A percentile compares a stretch with the other conserved stretches of the same genome.
These are phyloP conservation scores for Campaea margaritaria DNA, from an alignment of 2,888 invertebrate species.

Conservation along the genomic window DNA sequence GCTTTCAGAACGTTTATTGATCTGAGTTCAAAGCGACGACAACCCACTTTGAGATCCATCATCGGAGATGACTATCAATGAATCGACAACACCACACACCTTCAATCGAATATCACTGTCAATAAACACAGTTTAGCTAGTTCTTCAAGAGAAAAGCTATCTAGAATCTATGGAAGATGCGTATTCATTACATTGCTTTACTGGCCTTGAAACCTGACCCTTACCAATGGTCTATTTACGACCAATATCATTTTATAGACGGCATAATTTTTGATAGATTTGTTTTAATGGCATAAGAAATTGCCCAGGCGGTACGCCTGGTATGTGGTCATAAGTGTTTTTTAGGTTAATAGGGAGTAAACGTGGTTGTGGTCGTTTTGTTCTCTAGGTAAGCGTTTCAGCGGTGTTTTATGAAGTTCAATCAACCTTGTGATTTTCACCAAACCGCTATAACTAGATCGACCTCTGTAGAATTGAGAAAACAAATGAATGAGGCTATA, in stretches of 20 bases:
- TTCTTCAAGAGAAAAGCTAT: too few relatives aligned
- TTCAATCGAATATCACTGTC: background rate
- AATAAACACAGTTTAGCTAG: slow-evolving; percentile 26
- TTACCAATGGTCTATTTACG: slow-evolving; percentile 45
- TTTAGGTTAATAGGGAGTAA: slow-evolving; percentile 8
- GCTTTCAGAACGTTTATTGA: background rate
- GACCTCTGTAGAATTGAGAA: too few relatives aligned
- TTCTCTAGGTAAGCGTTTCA: too few relatives aligned
- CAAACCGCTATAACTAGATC: too few relatives aligned
- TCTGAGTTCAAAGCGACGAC: background rate
- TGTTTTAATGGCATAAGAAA: slow-evolving; percentile 42
- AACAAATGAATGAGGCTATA: too few relatives aligned
- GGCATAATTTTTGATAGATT: slow-evolving; percentile 50
- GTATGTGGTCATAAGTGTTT: slow-evolving; percentile 7
- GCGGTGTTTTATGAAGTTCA: too few relatives aligned
- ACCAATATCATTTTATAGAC: slow-evolving; percentile 47
- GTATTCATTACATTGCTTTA: slow-evolving; percentile 7
- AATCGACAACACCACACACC: background rate
- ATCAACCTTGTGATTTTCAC: too few relatives aligned
- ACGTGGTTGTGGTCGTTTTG: background rate
- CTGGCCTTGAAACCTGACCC: slow-evolving; percentile 27
- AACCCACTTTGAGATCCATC: background rate
- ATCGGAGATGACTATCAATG: background rate
- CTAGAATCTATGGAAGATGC: too few relatives aligned
- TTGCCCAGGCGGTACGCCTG: slow-evolving; percentile 12